These are phyloP conservation scores for Eumeta japonica DNA, from an alignment of 1,140 invertebrate genomes.

Conservation along the genomic window DNA sequence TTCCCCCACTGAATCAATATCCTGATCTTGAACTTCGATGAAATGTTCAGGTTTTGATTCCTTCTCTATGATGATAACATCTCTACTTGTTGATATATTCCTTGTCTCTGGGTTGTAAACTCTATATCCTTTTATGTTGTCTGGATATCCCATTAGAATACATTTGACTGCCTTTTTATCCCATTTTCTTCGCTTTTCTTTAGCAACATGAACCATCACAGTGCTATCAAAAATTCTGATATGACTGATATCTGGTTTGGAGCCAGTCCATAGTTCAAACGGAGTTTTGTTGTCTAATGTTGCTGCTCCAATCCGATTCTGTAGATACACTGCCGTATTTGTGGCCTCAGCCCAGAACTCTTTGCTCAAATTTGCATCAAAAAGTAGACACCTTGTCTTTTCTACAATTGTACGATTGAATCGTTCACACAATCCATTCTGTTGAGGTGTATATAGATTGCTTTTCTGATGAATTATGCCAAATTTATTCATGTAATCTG, in stretches of 20 bases:
- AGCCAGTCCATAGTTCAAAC: slow-evolving; percentile 11
- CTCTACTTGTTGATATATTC: slow-evolving; percentile 8
- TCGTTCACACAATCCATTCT: too few species aligned
- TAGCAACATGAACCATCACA: slow-evolving; percentile 13
- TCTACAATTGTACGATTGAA: too few species aligned
- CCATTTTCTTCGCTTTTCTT: too few species aligned
- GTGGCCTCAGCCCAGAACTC: too few species aligned
- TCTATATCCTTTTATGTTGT: too few species aligned
- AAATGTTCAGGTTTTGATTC: slow-evolving; percentile 9
- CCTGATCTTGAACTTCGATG: slow-evolving; percentile 9
- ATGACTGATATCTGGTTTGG: slow-evolving; percentile 12
- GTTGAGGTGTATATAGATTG: slow-evolving; percentile 12
- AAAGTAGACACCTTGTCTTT: too few species aligned
- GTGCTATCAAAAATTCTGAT: slow-evolving; percentile 12
- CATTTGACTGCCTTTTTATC: slow-evolving; percentile 24
- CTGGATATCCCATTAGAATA: too few species aligned
- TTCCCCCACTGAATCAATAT: slow-evolving; percentile 10
- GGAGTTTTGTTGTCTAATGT: slow-evolving; percentile 11
- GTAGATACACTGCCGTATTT: too few species aligned
- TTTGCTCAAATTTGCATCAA: too few species aligned
- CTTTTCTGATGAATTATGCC: slow-evolving; percentile 4
- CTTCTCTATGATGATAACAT: slow-evolving; percentile 10
- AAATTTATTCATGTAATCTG: slow-evolving; percentile 1
- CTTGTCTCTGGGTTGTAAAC: slow-evolving; percentile 9
- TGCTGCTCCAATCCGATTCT: slow-evolving; percentile 10